Evolutionary conservation across 2,797 vertebrate genomes (phyloP).

Genomic region (Periparus ater): DNA sequence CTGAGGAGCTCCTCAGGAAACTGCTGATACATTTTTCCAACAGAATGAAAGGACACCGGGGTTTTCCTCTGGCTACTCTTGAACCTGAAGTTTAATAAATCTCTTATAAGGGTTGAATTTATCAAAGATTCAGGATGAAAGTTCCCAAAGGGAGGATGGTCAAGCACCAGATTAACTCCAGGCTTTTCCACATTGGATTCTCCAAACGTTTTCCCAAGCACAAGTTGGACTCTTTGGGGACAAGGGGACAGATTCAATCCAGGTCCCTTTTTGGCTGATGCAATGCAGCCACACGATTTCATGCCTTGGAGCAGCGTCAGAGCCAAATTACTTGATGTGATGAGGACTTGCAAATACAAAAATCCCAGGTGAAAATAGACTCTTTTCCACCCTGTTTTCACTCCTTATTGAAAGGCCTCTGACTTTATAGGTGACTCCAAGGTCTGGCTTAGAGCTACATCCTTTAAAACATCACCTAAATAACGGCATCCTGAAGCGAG

Average conservation of each 20-base stretch:
- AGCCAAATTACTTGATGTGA: neutral
- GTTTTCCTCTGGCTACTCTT: neutral
- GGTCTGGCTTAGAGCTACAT: neutral
- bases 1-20: neutral
- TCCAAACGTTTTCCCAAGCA: neutral
- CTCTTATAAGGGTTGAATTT: neutral
- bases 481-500: accelerated
- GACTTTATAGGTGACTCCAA: neutral
- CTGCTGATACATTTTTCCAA: neutral
- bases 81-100: neutral
- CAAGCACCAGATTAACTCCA: neutral
- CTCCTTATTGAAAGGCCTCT: neutral
- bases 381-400: neutral
- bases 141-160: neutral
- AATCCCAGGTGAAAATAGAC: neutral
- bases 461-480: neutral
- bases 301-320: neutral
- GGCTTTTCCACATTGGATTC: neutral
- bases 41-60: neutral
- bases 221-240: neutral
- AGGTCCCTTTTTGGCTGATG: neutral
- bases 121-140: neutral
- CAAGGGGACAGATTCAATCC: neutral
- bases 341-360: neutral
- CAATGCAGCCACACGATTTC: neutral